Percentiles rank a stretch among this genome's conserved stretches.
Evolutionary conservation across 2,888 invertebrate species (phyloP).

Genomic region (Allophyes oxyacanthae): DNA sequence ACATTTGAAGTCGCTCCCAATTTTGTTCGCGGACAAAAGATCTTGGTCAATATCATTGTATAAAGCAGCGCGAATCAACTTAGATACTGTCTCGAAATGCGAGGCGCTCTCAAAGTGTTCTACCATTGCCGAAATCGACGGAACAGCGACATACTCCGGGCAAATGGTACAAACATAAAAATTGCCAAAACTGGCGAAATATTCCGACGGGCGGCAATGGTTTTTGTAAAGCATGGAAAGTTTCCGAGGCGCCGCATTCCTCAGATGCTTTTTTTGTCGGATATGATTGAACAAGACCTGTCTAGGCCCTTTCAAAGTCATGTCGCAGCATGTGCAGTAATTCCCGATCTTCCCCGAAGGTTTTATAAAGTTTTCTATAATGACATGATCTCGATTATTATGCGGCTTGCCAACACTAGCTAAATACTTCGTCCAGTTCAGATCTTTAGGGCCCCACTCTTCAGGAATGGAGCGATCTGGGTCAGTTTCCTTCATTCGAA

Average conservation of each 20-base stretch:
- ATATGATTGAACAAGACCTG: constrained; percentile 86
- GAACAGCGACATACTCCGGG: constrained; percentile 75
- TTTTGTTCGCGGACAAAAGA: constrained; percentile 68
- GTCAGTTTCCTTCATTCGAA: constrained; percentile 72
- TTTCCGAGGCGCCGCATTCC: constrained; percentile 83
- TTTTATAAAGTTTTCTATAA: constrained; percentile 84
- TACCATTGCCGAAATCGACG: constrained; percentile 81
- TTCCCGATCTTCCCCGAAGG: constrained; percentile 83
- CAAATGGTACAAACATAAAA: constrained; percentile 82
- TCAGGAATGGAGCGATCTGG: constrained; percentile 79
- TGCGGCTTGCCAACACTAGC: constrained; percentile 81
- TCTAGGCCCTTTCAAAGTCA: constrained; percentile 83
- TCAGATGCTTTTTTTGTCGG: constrained; percentile 84
- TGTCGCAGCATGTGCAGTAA: constrained; percentile 82
- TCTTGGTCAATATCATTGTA: constrained; percentile 69
- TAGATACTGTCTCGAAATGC: constrained; percentile 77
- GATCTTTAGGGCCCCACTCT: constrained; percentile 84
- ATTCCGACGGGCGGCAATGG: constrained; percentile 81
- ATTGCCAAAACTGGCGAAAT: constrained; percentile 84
- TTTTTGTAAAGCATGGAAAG: constrained; percentile 79
- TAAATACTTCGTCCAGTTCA: constrained; percentile 85
- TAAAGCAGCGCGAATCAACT: constrained; percentile 73
- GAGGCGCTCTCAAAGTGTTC: constrained; percentile 80
- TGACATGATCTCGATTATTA: constrained; percentile 79
- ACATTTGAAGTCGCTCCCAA: constrained; percentile 66